Evolutionary conservation across 2,888 invertebrate genomes (phyloP), one percentile per base, ranked within the genome.

Genomic region (Agrotis puta): DNA sequence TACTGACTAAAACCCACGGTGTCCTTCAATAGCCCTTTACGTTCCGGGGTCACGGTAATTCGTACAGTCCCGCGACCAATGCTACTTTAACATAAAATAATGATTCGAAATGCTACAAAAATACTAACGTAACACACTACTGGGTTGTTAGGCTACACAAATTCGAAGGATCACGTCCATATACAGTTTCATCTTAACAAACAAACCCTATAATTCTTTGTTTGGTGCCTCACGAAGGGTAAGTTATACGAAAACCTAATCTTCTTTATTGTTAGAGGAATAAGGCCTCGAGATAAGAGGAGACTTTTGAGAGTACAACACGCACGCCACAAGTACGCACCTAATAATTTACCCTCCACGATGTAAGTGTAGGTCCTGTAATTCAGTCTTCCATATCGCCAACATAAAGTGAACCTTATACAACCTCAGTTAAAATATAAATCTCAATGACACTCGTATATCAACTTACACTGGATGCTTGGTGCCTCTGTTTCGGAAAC

Each of bases 321-420:
- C 77, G 68, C 70, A 74, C 77, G 76, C 83, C 77, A 83, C 74
- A 70, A 76, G 64, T 64, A 73, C 79, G 62, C 88, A 88, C 85
- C 88, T 88, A 90, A 90, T 90, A 85, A 90, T 90, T 87, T 83
- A 70, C 73, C 79, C 78, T 82, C 73, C 69, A 75, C 81, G 58
- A 80, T 79, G 82, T 83, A 80, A 81, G 73, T 79, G 85, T 77
- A 61, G 59, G 64, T 64, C 59, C 43, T 59, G 70, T 88, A 89
- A 89, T 88, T 87, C 84, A 77, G 83, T 81, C 75, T 80, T 78
- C 78, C 71, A 75, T 58, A 61, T 47, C 68, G 73, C 91, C 87
- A 87, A 70, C 24, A 67, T 80, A 84, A 62, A 47, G 39, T 47
- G 87, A 81, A 22, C 87, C 65, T 39, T 56, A 53, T 48, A 22